These are phyloP conservation scores for Polypedilum pembai DNA, from an alignment of 1,140 invertebrate species.

Conservation along the genomic window DNA sequence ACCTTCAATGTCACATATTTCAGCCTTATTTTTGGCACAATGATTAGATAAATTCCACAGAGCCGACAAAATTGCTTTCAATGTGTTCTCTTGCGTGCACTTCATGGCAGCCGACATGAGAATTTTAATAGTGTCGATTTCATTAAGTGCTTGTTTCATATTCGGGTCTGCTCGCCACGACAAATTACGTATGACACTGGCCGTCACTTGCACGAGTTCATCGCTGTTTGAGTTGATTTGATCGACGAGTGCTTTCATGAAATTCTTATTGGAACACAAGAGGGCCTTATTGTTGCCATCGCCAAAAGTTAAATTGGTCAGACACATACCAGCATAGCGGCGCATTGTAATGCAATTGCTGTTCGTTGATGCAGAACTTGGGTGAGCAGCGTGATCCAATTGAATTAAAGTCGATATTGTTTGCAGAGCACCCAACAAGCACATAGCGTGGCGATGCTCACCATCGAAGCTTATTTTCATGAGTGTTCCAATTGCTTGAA, in stretches of 20 bases:
- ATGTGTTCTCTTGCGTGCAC: conserved; percentile 83
- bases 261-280: conserved; percentile 81
- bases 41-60: conserved; percentile 95
- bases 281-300: conserved; percentile 92
- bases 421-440: conserved; percentile 84
- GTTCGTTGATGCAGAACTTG: conserved; percentile 64
- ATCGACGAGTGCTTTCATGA: conserved; percentile 82
- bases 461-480: conserved; percentile 97
- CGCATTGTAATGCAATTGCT: conserved; percentile 80
- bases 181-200: conserved; percentile 89
- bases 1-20: conserved; percentile 84
- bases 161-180: conserved; percentile 90
- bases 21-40: conserved; percentile 87
- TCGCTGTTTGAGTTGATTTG: conserved; percentile 83
- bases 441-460: conserved; percentile 90
- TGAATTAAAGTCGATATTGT: conserved; percentile 83
- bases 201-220: conserved; percentile 84
- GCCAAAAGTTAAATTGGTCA: conserved; percentile 96
- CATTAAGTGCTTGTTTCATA: conserved; percentile 81
- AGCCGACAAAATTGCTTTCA: conserved; percentile 92
- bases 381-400: conserved; percentile 73
- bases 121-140: conserved; percentile 81
- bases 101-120: conserved; percentile 82
- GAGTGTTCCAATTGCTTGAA: conserved; percentile 76
- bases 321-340: conserved; percentile 88